Base-by-base conservation (phyloP, 2,888 invertebrate species). In the Drosophila cracens region DNA sequence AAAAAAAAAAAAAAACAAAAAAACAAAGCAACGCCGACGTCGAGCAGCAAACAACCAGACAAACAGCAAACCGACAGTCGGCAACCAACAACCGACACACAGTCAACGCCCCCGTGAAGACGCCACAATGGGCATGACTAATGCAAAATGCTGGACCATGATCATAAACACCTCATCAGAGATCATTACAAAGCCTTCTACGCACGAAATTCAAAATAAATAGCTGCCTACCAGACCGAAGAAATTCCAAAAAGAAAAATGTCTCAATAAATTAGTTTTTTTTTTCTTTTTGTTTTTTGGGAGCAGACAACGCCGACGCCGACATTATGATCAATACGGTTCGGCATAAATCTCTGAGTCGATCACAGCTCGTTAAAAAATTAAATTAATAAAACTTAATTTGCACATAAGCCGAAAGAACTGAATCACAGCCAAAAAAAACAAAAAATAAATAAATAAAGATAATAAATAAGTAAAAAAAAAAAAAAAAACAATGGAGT, bases 351-450 rank as follows among this genome's bases (percentile, higher is more conserved):
- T 84, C 87, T 86, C 43, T 38, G 31, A 49, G 58, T 40, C 86
- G 87, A 86, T 83, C 84, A 77, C 71, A 70, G 80, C 87, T 85
- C 87, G 89, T 88, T 88, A 85, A 83, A 78, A 86, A 85, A 83
- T 87, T 86, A 88, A 85, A 85, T 88, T 88, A 88, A 85, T 85
- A 88, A 85, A 83, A 85, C 87, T 83, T 84, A 88, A 84, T 84
- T 84, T 81, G 88, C 83, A 74, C 76, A 83, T 65, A 75, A 69
- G 61, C 56, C 70, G 76, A 76, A 70, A 56, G 69, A 71, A 67
- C 53, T 61, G 70, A 63, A 38, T 63, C 36, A 48, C 51, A 38
- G 36, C 67, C 62, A 27, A 63, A 73, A 57, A 66, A 62, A 61
- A 51, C 21, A 57, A 63, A 53, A 49, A 16, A 46, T 38, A 36